Percentiles rank a stretch among this genome's conserved stretches.
Evolutionary conservation across 2,888 invertebrate genomes (phyloP).

Genomic region (Linnaemya tessellans): DNA sequence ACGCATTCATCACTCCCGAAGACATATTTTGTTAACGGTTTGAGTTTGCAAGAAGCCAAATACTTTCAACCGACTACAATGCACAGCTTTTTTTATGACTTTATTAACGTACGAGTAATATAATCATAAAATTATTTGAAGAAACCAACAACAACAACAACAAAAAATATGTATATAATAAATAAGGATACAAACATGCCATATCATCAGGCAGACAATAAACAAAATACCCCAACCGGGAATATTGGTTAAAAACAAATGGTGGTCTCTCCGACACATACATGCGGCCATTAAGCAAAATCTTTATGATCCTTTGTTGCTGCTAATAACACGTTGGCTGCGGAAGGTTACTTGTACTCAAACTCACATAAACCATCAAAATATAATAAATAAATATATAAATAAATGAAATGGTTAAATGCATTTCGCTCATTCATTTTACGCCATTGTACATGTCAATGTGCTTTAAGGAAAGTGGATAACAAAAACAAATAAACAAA

Average conservation of each 20-base stretch:
- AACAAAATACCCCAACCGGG: constrained; percentile 44
- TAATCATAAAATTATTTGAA: constrained; percentile 62
- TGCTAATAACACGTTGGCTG: constrained; percentile 46
- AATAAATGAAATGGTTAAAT: constrained; percentile 63
- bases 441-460: constrained; percentile 43
- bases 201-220: constrained; percentile 48
- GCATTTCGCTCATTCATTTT: constrained; percentile 51
- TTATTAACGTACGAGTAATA: constrained; percentile 60
- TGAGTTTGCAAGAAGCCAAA: constrained; percentile 5
- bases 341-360: constrained; percentile 24
- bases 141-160: too few species aligned
- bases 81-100: constrained; percentile 49
- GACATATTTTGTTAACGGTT: constrained; percentile 29
- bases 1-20: constrained; percentile 53
- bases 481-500: neutral
- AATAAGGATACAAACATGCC: constrained; percentile 42
- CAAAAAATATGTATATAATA: too few species aligned
- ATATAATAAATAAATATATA: constrained; percentile 53
- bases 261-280: constrained; percentile 2
- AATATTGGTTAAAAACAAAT: constrained; percentile 31
- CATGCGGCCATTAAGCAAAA: constrained; percentile 13
- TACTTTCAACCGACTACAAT: neutral
- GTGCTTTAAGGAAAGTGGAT: neutral
- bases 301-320: constrained; percentile 45
- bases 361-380: constrained; percentile 61